Conservation (phyloP, 2,797 vertebrate species). For the Tragelaphus oryx region DNA sequence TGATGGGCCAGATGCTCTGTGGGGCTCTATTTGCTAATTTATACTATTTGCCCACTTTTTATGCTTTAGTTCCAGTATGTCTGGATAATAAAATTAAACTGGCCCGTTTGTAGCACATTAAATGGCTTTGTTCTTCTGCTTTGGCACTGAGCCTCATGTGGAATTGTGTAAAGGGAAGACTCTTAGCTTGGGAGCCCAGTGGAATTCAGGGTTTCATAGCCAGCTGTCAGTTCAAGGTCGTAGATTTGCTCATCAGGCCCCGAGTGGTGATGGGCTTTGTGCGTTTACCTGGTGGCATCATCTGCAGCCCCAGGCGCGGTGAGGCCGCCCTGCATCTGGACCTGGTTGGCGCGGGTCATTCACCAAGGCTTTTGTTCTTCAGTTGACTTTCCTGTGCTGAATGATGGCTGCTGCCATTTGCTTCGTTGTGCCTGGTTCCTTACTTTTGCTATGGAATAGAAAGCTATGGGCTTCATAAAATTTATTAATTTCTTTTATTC, state of each 20-base stretch:
- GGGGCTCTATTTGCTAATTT: constrained; percentile 56
- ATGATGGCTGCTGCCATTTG: not conserved
- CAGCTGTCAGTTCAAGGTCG: not conserved
- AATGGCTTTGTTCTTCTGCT: constrained; percentile 53
- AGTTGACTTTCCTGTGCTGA: not conserved
- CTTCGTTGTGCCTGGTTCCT: not conserved
- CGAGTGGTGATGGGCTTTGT: not conserved
- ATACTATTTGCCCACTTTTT: constrained; percentile 45
- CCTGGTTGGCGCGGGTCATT: not conserved
- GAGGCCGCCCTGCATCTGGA: not conserved
- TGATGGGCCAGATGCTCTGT: not conserved
- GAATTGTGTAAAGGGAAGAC: constrained; percentile 41
- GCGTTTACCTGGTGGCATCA: not conserved
- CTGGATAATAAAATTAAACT: constrained; percentile 64
- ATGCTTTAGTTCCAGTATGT: constrained; percentile 51
- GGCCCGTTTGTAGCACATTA: constrained; percentile 31
- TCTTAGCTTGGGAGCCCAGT: not conserved
- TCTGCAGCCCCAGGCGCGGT: not conserved
- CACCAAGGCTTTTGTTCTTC: not conserved
- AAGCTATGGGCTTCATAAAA: not conserved
- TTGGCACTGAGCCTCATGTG: constrained; percentile 6
- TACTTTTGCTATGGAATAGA: not conserved
- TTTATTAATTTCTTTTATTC: not conserved
- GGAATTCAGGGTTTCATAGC: not conserved
- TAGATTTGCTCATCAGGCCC: not conserved